Conservation (phyloP, 2,113 vertebrate species). For the Cyprinodon brontotheroides region DNA sequence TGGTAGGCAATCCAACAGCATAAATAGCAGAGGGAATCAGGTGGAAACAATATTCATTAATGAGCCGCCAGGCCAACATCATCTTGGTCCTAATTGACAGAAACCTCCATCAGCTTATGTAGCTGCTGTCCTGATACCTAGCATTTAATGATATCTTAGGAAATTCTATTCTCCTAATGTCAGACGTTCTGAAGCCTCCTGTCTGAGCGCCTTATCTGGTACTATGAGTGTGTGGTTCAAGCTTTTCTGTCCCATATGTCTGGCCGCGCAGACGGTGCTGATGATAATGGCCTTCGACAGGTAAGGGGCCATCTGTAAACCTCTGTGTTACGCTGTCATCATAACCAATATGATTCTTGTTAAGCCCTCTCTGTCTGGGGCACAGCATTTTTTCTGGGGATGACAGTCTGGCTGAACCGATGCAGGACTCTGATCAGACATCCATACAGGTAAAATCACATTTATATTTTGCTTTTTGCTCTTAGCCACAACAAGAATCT, state of each 20-base stretch:
- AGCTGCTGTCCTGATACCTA: slow-evolving; percentile 54
- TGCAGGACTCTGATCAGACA: slow-evolving; percentile 57
- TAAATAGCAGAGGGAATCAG: too few relatives aligned
- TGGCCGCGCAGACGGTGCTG: too few relatives aligned
- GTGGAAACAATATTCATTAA: too few relatives aligned
- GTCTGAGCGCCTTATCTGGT: slow-evolving; percentile 51
- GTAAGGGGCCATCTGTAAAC: slow-evolving; percentile 64
- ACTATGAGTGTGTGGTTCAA: slow-evolving; percentile 56
- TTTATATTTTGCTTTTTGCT: too few relatives aligned
- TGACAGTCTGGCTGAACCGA: slow-evolving; percentile 50
- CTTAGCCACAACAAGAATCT: too few relatives aligned
- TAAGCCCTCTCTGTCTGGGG: slow-evolving; percentile 58
- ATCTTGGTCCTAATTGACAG: slow-evolving; percentile 31
- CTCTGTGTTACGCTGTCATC: slow-evolving; percentile 53
- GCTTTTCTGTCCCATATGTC: slow-evolving; percentile 56
- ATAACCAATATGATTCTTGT: slow-evolving; percentile 60
- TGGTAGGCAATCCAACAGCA: too few relatives aligned
- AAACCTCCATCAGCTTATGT: slow-evolving; percentile 63
- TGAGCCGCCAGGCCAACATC: slow-evolving; percentile 3
- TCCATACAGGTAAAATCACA: slow-evolving; percentile 21
- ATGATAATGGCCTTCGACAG: slow-evolving; percentile 73
- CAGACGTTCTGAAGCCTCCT: slow-evolving; percentile 45
- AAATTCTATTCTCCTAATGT: slow-evolving; percentile 30
- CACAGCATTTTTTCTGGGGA: slow-evolving; percentile 24
- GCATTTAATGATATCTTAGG: slow-evolving; percentile 55